Evolutionary conservation across 1,140 invertebrate genomes (phyloP).

Genomic region (Drosophila mauritiana): DNA sequence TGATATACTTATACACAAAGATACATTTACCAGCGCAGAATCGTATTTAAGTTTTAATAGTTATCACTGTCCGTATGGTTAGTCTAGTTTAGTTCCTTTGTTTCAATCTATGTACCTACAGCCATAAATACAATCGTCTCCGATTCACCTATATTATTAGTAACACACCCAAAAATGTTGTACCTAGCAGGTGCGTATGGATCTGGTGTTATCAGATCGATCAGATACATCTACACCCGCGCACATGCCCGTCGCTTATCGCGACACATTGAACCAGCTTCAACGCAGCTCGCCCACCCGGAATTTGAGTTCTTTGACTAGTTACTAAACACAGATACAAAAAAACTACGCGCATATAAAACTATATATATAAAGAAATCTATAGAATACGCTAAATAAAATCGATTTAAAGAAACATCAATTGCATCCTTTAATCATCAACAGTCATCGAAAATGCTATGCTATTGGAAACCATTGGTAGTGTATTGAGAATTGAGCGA

Average conservation of each 20-base stretch:
- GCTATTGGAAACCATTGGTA: not conserved
- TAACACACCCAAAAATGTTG: conserved; percentile 56
- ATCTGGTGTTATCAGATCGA: conserved; percentile 22
- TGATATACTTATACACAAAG: conserved; percentile 19
- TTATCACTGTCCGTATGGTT: conserved; percentile 24
- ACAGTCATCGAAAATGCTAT: not conserved
- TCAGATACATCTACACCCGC: conserved; percentile 20
- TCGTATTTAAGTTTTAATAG: conserved; percentile 53
- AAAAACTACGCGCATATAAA: conserved; percentile 26
- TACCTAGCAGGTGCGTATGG: conserved; percentile 56
- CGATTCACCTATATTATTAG: conserved; percentile 46
- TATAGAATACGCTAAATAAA: conserved; percentile 62
- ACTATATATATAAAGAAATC: conserved; percentile 29
- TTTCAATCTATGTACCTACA: conserved; percentile 53
- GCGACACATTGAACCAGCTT: conserved; percentile 49
- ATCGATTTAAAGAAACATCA: conserved; percentile 50
- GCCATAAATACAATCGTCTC: conserved; percentile 39
- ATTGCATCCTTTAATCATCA: not conserved
- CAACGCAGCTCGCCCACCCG: conserved; percentile 39
- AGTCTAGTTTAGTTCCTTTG: conserved; percentile 52
- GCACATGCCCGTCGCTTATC: conserved; percentile 38
- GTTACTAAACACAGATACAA: conserved; percentile 38
- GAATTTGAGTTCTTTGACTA: conserved; percentile 41
- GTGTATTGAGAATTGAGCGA: not conserved
- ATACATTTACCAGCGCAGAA: conserved; percentile 36